phyloP scores from a whole-genome alignment of 1,140 invertebrate species.

The Aphelenchoides besseyi region DNA sequence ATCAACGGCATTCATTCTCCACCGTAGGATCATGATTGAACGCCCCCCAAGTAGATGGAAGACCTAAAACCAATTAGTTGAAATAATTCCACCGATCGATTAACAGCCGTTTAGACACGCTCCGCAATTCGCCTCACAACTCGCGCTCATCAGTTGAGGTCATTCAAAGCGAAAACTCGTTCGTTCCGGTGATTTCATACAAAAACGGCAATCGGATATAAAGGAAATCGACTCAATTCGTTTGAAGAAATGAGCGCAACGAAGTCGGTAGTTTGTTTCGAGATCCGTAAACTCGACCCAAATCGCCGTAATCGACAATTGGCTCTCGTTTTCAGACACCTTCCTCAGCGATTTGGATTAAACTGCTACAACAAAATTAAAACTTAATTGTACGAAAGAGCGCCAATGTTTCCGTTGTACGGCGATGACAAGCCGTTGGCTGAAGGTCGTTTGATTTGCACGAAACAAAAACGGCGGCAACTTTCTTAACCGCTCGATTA shows the following conservation, averaged over 20 bases:
- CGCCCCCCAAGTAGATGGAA: background rate
- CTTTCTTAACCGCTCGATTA: background rate
- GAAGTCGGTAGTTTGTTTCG: background rate
- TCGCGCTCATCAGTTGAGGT: background rate
- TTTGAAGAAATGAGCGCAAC: background rate
- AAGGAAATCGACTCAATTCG: background rate
- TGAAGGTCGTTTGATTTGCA: too few relatives aligned
- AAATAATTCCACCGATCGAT: too few relatives aligned
- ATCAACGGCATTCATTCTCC: background rate
- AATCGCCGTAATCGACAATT: background rate
- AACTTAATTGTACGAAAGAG: too few relatives aligned
- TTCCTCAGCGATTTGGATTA: too few relatives aligned
- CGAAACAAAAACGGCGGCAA: background rate
- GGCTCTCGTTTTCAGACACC: too few relatives aligned
- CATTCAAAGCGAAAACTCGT: constrained; percentile 1
- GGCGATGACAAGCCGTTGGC: too few relatives aligned
- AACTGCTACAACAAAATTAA: too few relatives aligned
- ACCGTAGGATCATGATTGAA: background rate
- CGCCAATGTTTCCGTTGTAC: too few relatives aligned
- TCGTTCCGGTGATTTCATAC: background rate
- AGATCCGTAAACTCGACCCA: background rate
- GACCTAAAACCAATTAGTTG: too few relatives aligned
- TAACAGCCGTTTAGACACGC: too few relatives aligned
- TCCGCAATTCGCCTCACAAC: too few relatives aligned
- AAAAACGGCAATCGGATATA: background rate